Evolutionary conservation across 2,888 invertebrate species (phyloP).

Genomic region (Metopia argyrocephala): DNA sequence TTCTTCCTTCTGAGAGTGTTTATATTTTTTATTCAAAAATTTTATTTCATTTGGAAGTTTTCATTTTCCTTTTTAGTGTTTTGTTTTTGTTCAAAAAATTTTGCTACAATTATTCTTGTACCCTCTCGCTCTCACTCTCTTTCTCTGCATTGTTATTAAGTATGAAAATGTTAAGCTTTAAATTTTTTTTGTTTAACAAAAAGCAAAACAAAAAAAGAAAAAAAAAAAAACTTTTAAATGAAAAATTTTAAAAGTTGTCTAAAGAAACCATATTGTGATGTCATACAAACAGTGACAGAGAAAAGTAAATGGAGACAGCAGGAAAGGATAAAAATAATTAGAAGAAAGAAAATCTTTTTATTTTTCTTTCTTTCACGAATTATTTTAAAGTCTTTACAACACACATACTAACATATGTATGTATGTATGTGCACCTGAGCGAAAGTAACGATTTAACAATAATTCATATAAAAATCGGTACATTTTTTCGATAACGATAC

Average conservation of each 20-base stretch:
- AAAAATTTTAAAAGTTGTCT: constrained; percentile 51
- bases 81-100: constrained; percentile 5
- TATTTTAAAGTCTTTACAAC: too few relatives aligned
- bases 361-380: not conserved
- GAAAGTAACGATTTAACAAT: too few relatives aligned
- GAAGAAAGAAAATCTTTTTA: not conserved
- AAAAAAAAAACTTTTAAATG: constrained; percentile 58
- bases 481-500: too few relatives aligned
- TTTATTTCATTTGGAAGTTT: constrained; percentile 50
- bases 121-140: not conserved
- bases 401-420: too few relatives aligned
- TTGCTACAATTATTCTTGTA: constrained; percentile 32
- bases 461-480: too few relatives aligned
- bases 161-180: constrained; percentile 58
- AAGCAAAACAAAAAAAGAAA: too few relatives aligned
- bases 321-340: not conserved
- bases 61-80: constrained; percentile 7
- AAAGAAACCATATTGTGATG: constrained; percentile 57
- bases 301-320: constrained; percentile 1
- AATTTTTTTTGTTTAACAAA: constrained; percentile 13
- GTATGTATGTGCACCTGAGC: too few relatives aligned
- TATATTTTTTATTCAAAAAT: not conserved
- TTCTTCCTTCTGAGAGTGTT: not conserved
- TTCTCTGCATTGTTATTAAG: constrained; percentile 40
- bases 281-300: constrained; percentile 41